Evolutionary conservation across 2,113 vertebrate species (phyloP).

Genomic region (Pseudorhombus dupliciocellatus): DNA sequence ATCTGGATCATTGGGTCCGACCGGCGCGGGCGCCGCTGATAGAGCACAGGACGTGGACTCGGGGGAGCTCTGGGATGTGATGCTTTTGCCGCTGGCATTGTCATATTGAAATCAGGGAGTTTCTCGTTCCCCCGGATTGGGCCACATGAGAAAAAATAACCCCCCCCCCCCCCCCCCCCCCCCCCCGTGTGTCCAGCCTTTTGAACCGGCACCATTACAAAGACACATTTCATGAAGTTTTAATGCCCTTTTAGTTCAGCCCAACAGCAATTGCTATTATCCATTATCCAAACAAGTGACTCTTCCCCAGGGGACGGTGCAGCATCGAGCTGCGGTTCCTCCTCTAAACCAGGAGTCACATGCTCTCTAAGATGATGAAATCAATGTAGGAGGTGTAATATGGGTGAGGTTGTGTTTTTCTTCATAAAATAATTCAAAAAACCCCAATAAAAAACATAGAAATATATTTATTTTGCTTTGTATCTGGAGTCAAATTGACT

Average conservation of each 20-base stretch:
- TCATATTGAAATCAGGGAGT: slow-evolving; percentile 76
- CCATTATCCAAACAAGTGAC: slow-evolving; percentile 62
- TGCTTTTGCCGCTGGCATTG: slow-evolving; percentile 79
- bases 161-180: slow-evolving; percentile 30
- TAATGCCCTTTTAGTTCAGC: slow-evolving; percentile 57
- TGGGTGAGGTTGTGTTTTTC: neutral
- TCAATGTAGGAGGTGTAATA: neutral
- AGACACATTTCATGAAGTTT: slow-evolving; percentile 67
- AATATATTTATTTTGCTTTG: too few species aligned
- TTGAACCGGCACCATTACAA: slow-evolving; percentile 52
- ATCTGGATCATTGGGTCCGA: slow-evolving; percentile 75
- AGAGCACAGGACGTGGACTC: slow-evolving; percentile 48
- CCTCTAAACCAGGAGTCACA: neutral
- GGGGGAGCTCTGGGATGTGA: slow-evolving; percentile 58
- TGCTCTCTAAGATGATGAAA: slow-evolving; percentile 5
- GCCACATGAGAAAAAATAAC: slow-evolving; percentile 54
- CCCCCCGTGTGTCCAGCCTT: slow-evolving; percentile 46
- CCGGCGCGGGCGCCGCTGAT: slow-evolving; percentile 49
- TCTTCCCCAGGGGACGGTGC: slow-evolving; percentile 25
- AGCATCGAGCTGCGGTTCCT: slow-evolving; percentile 26
- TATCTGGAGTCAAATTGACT: too few species aligned
- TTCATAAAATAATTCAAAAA: neutral
- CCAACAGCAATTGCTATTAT: slow-evolving; percentile 44
- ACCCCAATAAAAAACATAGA: neutral
- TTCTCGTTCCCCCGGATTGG: slow-evolving; percentile 35